Evolutionary conservation across 1,140 invertebrate species (phyloP).

Genomic region (Dufourea novaeangliae): DNA sequence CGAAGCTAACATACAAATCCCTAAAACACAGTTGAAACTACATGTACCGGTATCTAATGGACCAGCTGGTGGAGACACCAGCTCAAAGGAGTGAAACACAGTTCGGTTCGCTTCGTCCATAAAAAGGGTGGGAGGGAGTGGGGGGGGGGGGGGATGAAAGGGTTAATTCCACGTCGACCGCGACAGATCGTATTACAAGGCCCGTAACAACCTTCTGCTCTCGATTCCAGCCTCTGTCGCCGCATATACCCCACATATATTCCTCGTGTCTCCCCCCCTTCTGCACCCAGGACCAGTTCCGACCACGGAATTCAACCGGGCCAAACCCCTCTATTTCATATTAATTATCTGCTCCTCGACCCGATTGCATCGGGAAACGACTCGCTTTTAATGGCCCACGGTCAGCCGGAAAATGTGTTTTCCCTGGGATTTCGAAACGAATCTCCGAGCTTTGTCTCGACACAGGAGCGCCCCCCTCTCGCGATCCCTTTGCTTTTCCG

Average conservation of each 20-base stretch:
- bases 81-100: too few species aligned
- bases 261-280: too few species aligned
- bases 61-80: too few species aligned
- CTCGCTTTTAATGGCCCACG: background rate
- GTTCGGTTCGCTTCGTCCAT: too few species aligned
- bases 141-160: too few species aligned
- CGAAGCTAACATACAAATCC: too few species aligned
- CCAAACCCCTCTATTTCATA: background rate
- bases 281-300: background rate
- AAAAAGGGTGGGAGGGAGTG: too few species aligned
- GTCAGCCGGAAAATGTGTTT: background rate
- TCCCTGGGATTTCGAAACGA: background rate
- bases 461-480: background rate
- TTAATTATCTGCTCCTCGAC: conserved; percentile 4
- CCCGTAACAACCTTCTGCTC: conserved; percentile 13
- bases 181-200: conserved; percentile 16
- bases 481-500: background rate
- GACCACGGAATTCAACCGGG: background rate
- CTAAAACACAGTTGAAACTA: too few species aligned
- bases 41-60: too few species aligned
- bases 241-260: too few species aligned
- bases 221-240: too few species aligned
- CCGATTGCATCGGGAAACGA: background rate
- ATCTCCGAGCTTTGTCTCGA: background rate
- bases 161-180: conserved; percentile 26